These are phyloP conservation scores for Heteronetta atricapilla DNA, from an alignment of 2,113 vertebrate genomes.

Conservation along the genomic window DNA sequence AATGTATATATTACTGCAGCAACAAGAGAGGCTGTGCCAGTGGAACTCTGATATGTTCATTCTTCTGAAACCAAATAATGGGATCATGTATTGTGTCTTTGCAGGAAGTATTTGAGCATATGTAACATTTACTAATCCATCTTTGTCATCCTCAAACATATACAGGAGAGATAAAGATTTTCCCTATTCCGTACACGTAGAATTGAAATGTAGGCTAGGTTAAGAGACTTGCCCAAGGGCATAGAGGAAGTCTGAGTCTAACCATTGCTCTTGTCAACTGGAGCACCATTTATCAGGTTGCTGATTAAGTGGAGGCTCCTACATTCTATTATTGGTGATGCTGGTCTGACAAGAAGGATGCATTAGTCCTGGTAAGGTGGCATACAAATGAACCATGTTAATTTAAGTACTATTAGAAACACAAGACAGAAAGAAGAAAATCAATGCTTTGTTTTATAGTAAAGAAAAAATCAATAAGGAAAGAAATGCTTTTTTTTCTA, in stretches of 20 bases:
- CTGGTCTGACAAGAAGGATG: slow-evolving; percentile 49
- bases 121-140: neutral
- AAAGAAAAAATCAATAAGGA: slow-evolving; percentile 65
- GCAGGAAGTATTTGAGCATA: neutral
- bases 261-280: neutral
- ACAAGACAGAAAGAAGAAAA: slow-evolving; percentile 52
- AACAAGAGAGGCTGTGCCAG: accelerated
- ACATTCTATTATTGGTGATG: slow-evolving; percentile 19
- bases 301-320: slow-evolving; percentile 35
- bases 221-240: slow-evolving; percentile 16
- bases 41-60: neutral
- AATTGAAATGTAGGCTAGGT: neutral
- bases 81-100: neutral
- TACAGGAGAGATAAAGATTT: neutral
- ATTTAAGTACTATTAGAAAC: slow-evolving; percentile 54
- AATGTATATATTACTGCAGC: neutral
- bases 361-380: slow-evolving; percentile 30
- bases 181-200: neutral
- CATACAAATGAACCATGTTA: slow-evolving; percentile 58
- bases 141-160: neutral
- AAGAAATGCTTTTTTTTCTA: slow-evolving; percentile 55
- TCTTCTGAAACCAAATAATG: neutral
- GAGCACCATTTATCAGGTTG: neutral
- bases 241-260: neutral
- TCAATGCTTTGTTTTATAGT: slow-evolving; percentile 64